Conservation (phyloP, 1,140 invertebrate genomes). For the Aphis craccivora region DNA sequence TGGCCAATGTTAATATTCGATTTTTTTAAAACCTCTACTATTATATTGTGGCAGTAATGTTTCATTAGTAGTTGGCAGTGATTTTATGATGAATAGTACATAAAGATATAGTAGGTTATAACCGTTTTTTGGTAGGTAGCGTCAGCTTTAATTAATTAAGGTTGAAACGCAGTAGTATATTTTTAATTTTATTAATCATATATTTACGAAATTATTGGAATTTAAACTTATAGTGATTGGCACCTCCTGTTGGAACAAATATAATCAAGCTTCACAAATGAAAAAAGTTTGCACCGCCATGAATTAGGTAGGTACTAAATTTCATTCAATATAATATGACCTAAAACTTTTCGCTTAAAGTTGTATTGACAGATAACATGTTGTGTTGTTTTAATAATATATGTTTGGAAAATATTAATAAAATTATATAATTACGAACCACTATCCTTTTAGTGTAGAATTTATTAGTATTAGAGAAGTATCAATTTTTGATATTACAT, state of each 20-base stretch:
- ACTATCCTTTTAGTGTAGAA: neutral
- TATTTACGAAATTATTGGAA: neutral
- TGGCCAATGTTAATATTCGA: neutral
- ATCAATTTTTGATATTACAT: neutral
- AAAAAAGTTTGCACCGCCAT: neutral
- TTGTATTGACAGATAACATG: neutral
- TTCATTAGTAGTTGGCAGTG: neutral
- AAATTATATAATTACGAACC: neutral
- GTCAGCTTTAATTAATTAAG: neutral
- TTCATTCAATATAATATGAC: neutral
- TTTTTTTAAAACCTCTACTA: neutral
- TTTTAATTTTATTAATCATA: neutral
- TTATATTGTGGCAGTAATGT: neutral
- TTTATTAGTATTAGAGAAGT: neutral
- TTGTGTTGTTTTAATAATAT: neutral
- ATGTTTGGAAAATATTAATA: neutral
- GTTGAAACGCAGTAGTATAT: neutral
- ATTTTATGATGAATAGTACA: neutral
- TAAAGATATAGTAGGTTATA: neutral
- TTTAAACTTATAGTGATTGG: conserved; percentile 3
- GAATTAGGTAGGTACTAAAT: neutral
- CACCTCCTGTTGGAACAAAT: neutral
- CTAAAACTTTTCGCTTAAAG: neutral
- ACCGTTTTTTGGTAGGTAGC: neutral
- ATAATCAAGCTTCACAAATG: neutral